A percentile compares a stretch with the other conserved stretches of the same genome.
These are phyloP conservation scores for Gonioctena quinquepunctata DNA, from an alignment of 1,140 invertebrate genomes.

Conservation along the genomic window DNA sequence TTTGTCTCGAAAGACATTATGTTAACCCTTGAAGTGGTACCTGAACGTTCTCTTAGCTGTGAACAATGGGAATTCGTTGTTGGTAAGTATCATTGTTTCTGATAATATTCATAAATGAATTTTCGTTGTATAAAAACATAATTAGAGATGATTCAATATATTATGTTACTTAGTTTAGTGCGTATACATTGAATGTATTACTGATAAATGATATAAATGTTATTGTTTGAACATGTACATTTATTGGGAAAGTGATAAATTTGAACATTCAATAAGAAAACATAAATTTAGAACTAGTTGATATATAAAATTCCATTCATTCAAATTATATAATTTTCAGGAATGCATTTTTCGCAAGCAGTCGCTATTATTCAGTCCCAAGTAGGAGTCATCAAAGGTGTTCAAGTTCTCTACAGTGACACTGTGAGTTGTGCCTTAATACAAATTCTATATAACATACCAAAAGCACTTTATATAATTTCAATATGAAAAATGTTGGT, in stretches of 20 bases:
- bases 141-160: too few species aligned
- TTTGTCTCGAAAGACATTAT: constrained; percentile 60
- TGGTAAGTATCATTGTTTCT: constrained; percentile 68
- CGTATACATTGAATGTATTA: too few species aligned
- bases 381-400: constrained; percentile 89
- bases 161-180: too few species aligned
- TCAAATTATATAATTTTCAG: constrained; percentile 61
- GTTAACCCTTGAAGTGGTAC: constrained; percentile 94
- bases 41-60: constrained; percentile 92
- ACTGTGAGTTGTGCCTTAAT: constrained; percentile 68
- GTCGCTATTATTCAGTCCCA: constrained; percentile 93
- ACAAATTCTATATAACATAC: too few species aligned
- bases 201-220: too few species aligned
- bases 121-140: background rate
- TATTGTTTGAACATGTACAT: too few species aligned
- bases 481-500: too few species aligned
- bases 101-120: background rate
- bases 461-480: too few species aligned
- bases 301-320: too few species aligned
- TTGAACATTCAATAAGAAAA: too few species aligned
- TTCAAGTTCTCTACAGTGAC: constrained; percentile 96
- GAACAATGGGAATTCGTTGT: constrained; percentile 97
- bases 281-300: too few species aligned
- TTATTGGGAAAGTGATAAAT: too few species aligned
- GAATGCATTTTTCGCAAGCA: constrained; percentile 97